A percentile compares a stretch with the other conserved stretches of the same genome.
Evolutionary conservation across 2,888 invertebrate species (phyloP).

Genomic region (Pilophorus perplexus): DNA sequence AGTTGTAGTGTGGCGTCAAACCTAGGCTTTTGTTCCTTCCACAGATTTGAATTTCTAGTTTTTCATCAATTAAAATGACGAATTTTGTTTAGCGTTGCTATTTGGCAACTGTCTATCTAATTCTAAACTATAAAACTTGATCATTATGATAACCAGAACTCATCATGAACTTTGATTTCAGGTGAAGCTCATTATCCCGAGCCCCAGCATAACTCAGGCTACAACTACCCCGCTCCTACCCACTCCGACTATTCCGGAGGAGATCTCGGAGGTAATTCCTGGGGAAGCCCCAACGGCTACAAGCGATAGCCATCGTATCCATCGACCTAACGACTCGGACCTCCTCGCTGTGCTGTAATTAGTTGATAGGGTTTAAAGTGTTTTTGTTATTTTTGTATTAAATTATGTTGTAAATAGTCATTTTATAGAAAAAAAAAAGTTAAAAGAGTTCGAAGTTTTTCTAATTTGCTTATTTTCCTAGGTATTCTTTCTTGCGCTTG

Average conservation of each 20-base stretch:
- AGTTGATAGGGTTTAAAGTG: neutral
- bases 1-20: too few relatives aligned
- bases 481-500: too few relatives aligned
- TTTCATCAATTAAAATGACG: too few relatives aligned
- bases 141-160: too few relatives aligned
- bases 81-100: too few relatives aligned
- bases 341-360: slow-evolving; percentile 7
- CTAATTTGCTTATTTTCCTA: neutral
- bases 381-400: slow-evolving; percentile 27
- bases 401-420: slow-evolving; percentile 35
- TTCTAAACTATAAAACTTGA: too few relatives aligned
- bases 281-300: slow-evolving; percentile 35
- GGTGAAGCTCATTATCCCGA: slow-evolving; percentile 42
- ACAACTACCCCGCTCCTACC: slow-evolving; percentile 56
- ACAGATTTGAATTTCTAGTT: too few relatives aligned
- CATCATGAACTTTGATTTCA: too few relatives aligned
- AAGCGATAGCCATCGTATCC: slow-evolving; percentile 24
- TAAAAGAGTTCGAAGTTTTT: too few relatives aligned
- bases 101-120: too few relatives aligned
- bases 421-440: slow-evolving; percentile 7
- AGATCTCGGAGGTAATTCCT: slow-evolving; percentile 16
- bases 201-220: slow-evolving; percentile 63
- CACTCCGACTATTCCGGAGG: slow-evolving; percentile 57
- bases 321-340: neutral
- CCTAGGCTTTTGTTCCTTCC: too few relatives aligned